These are phyloP conservation scores for Lithophane semibrunnea DNA, from an alignment of 2,888 invertebrate species.

Conservation along the genomic window DNA sequence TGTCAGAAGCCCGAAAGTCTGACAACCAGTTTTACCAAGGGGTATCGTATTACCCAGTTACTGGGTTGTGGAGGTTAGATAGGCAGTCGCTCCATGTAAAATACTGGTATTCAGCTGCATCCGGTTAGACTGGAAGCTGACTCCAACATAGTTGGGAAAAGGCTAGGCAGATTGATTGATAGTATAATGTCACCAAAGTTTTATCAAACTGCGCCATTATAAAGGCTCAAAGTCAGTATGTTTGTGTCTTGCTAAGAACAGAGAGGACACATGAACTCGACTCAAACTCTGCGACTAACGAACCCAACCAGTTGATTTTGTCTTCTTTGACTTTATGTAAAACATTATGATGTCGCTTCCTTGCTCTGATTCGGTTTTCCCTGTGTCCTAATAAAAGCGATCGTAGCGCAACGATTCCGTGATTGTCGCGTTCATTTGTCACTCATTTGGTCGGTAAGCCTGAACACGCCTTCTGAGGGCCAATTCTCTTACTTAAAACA, in stretches of 20 bases:
- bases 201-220: background rate
- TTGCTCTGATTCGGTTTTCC: background rate
- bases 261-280: constrained; percentile 38
- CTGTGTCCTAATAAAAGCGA: background rate
- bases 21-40: too few species aligned
- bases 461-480: background rate
- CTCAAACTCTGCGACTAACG: constrained; percentile 65
- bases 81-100: too few species aligned
- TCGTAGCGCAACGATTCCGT: background rate
- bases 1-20: too few species aligned
- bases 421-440: background rate
- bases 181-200: background rate
- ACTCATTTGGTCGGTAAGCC: background rate
- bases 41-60: too few species aligned
- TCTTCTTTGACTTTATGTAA: constrained; percentile 47
- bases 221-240: background rate
- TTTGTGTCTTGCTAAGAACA: constrained; percentile 46
- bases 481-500: too few species aligned
- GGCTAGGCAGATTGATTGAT: too few species aligned
- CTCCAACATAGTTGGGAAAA: too few species aligned
- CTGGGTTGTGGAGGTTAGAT: too few species aligned
- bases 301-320: constrained; percentile 59
- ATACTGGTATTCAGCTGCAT: too few species aligned
- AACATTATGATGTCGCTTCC: constrained; percentile 15
- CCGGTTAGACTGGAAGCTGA: too few species aligned